Base-by-base conservation (phyloP, 2,113 vertebrate species). In the Seriola rivoliana region DNA sequence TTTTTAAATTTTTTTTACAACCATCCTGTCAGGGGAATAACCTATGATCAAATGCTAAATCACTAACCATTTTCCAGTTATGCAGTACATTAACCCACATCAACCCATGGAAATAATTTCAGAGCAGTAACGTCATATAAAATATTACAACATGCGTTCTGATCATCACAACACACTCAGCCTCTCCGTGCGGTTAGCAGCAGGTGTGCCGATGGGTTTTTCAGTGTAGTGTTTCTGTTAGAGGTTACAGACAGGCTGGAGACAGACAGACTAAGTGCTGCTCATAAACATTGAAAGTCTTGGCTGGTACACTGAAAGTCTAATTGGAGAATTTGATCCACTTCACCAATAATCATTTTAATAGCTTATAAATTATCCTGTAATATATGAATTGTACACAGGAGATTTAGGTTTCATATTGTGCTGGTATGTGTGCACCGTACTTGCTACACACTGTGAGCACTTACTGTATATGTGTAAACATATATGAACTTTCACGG, bases 311-410 rank as follows among this genome's bases (percentile, higher is more conserved):
- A 67, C 68, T 79, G 1, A 72, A 75, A 78, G 58, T 29, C 70
- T 87, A 91, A 89, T 88, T 85, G 75, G 71, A 85, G 78, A 90
- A 89, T 89, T 89, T 83, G 87, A 93, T 87, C 87, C 85, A 87
- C 79, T 84, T 85, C 71, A 80, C 60, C 82, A 88, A 86, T 84
- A 80, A 90, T 88, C 64, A 60, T 63, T 92, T 84, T 79, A 81
- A 84, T 81, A 78, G 90, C 77, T 74, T 82, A 83, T 84, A 88
- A 91, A 92, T 89, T 60, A 85, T 60, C 46, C 68, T 55, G 59
- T 77, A 75, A 86, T 62, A 68, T 87, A 84, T 85, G 75, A 88
- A 88, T 84, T 76, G 68, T 57, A 85, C 82, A 84, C 78, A 75
- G 64, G 88, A 85, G 86, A 78, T 82, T 89, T 77, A 46, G 77